These are phyloP conservation scores for Eira barbara DNA, from an alignment of 2,113 vertebrate species.

Conservation along the genomic window DNA sequence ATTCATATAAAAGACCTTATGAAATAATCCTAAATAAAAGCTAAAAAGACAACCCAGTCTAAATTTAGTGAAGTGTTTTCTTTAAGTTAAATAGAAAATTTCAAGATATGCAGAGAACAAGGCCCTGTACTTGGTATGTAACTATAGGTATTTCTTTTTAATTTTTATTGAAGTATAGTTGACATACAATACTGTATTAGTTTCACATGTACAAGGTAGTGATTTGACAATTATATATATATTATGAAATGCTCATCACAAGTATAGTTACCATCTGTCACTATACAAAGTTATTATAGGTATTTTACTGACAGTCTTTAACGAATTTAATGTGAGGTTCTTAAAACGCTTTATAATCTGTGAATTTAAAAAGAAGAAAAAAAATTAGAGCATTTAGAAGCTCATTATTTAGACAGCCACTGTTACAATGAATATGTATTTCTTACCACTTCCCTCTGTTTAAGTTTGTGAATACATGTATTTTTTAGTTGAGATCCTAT, in stretches of 20 bases:
- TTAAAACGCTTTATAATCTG: neutral
- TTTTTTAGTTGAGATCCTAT: neutral
- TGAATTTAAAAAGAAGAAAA: neutral
- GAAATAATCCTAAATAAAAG: neutral
- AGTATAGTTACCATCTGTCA: neutral
- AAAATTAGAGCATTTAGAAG: neutral
- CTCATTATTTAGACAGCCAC: neutral
- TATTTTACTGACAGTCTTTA: neutral
- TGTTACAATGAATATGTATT: neutral
- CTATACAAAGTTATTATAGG: neutral
- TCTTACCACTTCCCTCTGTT: neutral
- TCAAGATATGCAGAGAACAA: neutral
- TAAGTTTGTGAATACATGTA: neutral
- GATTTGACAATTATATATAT: neutral
- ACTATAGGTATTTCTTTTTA: neutral
- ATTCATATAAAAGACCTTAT: neutral
- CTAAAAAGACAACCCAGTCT: neutral
- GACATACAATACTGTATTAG: neutral
- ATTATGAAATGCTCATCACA: neutral
- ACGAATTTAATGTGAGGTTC: neutral
- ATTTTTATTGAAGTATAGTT: neutral
- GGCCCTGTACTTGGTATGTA: neutral
- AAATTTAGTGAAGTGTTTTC: neutral
- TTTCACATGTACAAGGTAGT: neutral
- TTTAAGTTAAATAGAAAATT: neutral